A percentile compares a stretch with the other conserved stretches of the same genome.
phyloP scores from a whole-genome alignment of 2,888 invertebrate species.

The Parnassius apollo region DNA sequence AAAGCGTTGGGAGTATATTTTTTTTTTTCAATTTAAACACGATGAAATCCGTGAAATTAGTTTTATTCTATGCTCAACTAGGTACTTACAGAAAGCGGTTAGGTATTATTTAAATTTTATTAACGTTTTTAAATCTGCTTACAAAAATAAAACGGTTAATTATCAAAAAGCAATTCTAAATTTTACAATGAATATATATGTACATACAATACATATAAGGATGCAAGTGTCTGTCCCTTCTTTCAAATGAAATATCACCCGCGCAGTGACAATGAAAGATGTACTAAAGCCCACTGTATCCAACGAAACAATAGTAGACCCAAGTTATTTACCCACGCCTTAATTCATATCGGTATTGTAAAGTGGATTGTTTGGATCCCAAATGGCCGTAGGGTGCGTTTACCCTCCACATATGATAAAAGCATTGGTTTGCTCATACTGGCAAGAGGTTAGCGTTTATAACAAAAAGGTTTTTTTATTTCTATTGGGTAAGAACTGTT shows the following conservation, averaged over 20 bases:
- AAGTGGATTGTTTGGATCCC: conserved; percentile 23
- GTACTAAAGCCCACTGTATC: conserved; percentile 11
- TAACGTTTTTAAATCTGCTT: too few species aligned
- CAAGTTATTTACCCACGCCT: conserved; percentile 14
- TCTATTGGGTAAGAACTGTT: conserved; percentile 16
- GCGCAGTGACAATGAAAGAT: conserved; percentile 17
- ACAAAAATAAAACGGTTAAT: background rate
- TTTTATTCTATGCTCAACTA: too few species aligned
- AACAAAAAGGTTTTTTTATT: background rate
- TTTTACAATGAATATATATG: background rate
- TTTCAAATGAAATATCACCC: conserved; percentile 1
- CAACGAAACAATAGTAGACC: conserved; percentile 20
- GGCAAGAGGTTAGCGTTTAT: background rate
- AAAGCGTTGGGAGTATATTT: too few species aligned
- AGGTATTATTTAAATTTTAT: too few species aligned
- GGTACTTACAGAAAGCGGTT: too few species aligned
- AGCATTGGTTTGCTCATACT: conserved; percentile 12
- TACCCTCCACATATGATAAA: conserved; percentile 12
- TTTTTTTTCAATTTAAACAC: too few species aligned
- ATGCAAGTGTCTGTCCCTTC: background rate
- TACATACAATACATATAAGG: too few species aligned
- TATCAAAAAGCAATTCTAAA: background rate
- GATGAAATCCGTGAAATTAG: too few species aligned
- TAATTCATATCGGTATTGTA: conserved; percentile 22
- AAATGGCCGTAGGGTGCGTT: conserved; percentile 13